Conservation (phyloP, 2,113 vertebrate species). For the Acrocephalus arundinaceus region DNA sequence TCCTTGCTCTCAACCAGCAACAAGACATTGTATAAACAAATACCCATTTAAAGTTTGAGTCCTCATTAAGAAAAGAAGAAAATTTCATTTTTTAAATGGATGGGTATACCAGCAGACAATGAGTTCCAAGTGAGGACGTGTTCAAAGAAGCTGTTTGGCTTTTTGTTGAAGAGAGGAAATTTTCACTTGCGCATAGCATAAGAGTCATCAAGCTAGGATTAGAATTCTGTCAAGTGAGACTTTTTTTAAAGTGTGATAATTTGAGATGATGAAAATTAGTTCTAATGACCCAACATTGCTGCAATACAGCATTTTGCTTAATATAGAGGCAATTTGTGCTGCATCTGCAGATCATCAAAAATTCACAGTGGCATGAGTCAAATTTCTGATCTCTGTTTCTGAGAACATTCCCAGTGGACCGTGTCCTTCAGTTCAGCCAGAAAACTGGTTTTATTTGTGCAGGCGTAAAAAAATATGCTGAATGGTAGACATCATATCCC, state of each 20-base stretch:
- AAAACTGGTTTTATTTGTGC: background rate
- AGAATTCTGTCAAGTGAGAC: background rate
- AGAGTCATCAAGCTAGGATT: background rate
- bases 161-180: background rate
- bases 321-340: constrained; percentile 28
- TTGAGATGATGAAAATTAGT: constrained; percentile 34
- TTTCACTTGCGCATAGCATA: background rate
- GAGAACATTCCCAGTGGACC: background rate
- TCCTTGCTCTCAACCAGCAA: background rate
- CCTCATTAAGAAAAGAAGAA: background rate
- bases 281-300: background rate
- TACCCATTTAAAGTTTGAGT: background rate
- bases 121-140: background rate
- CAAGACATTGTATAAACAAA: background rate
- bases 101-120: background rate
- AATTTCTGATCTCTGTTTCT: background rate
- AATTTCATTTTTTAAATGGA: background rate
- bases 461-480: background rate
- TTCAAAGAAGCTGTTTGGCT: background rate
- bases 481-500: background rate
- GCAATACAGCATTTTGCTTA: constrained; percentile 23
- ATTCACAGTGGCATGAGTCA: background rate
- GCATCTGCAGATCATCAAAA: constrained; percentile 5
- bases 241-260: constrained; percentile 16
- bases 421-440: background rate